Base-by-base conservation (phyloP, 2,797 vertebrate genomes). In the Oophaga sylvatica region DNA sequence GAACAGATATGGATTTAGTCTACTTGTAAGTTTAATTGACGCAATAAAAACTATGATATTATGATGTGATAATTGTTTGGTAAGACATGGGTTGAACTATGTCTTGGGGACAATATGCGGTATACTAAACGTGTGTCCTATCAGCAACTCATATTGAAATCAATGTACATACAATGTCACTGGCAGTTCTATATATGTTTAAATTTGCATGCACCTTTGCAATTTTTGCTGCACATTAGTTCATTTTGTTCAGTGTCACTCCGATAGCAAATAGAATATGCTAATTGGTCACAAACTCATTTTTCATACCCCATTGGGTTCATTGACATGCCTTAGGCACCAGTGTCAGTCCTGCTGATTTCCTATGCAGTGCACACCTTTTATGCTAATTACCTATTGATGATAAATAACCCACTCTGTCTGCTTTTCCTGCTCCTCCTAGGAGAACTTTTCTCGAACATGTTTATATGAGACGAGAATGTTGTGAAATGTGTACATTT, bases 341-440 rank as follows among this genome's bases (percentile, higher is more conserved):
- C 20, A 53, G 63, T 53, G 45, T 82, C 80, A 81, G 41, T 67
- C 59, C 62, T 48, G 5, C 31, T 22, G n/a, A 22, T 56, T 67
- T 48, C 68, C 35, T 53, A 56, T 81, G 41, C n/a, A 29, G 80
- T 29, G 22, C 45, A 70, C 62, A 16, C 65, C 63, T 67, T 81
- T 82, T 82, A 82, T 82, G 48, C n/a, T 82, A 82, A 82, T 82
- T 82, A 20, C 1, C 45, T 8, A 53, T 10, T 82, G 20, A 53
- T 82, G 65, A 82, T 82, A 82, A 82, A 82, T 82, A 70, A 53
- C n/a, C 71, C 41, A 22, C 71, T n/a, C 15, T 26, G 75, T 56
- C n/a, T 17, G 41, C 35, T 56, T 76, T 45, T 57, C 15, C 76
- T 26, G 2, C 10, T 10, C 77, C 29, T 59, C 77, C n/a, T 57